Evolutionary conservation across 2,888 invertebrate species (phyloP).

Genomic region (Spodoptera littoralis): DNA sequence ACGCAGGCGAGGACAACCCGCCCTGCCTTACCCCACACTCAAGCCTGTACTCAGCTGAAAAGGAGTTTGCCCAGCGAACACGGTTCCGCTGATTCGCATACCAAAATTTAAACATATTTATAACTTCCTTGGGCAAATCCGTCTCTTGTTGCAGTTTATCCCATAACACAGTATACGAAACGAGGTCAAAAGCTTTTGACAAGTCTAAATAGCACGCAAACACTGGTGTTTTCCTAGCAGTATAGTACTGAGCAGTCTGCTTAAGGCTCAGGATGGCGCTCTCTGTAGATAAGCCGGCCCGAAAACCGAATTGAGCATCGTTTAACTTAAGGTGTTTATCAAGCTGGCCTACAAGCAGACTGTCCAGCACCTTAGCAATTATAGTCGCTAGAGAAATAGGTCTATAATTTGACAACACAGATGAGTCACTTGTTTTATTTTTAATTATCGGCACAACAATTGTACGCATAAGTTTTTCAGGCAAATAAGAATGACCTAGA

Average conservation of each 20-base stretch:
- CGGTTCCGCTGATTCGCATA: background rate
- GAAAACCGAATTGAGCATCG: background rate
- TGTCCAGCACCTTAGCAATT: slow-evolving; percentile 3
- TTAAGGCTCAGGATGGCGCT: slow-evolving; percentile 5
- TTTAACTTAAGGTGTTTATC: background rate
- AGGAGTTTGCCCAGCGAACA: background rate
- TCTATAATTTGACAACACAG: slow-evolving; percentile 2
- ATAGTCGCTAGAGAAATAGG: background rate
- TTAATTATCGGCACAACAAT: background rate
- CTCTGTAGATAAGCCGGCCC: background rate
- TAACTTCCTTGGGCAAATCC: background rate
- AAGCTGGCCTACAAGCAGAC: background rate
- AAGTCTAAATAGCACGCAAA: background rate
- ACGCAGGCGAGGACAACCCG: background rate
- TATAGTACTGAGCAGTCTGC: slow-evolving; percentile 3
- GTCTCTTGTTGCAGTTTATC: background rate
- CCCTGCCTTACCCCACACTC: background rate
- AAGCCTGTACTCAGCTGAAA: background rate
- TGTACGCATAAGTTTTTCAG: background rate
- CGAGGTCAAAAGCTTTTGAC: background rate
- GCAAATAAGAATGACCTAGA: background rate
- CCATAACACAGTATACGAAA: background rate
- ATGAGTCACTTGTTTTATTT: background rate
- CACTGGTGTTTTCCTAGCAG: background rate
- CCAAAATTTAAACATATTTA: background rate